A percentile compares a stretch with the other conserved stretches of the same genome.
These are phyloP conservation scores for Stichopus horrens DNA, from an alignment of 53 echinoderm and acorn worm genomes.

Conservation along the genomic window DNA sequence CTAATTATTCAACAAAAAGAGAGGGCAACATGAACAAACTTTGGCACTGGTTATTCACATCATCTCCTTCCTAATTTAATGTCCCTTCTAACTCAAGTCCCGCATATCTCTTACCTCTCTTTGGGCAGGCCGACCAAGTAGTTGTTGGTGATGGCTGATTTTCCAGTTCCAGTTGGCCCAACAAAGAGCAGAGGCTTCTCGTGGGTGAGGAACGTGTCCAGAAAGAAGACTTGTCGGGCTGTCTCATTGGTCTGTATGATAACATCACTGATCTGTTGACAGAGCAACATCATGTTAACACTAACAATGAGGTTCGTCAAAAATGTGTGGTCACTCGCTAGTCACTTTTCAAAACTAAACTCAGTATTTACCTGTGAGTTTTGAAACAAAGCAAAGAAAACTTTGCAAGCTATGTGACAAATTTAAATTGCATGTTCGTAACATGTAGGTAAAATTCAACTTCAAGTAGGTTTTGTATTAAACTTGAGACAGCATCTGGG, in stretches of 20 bases:
- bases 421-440: no score
- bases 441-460: no score
- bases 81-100: no score
- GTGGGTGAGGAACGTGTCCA: conserved; percentile 87
- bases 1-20: no score
- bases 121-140: conserved; percentile 90
- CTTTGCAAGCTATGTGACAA: no score
- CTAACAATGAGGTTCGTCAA: neutral
- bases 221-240: conserved; percentile 86
- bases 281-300: neutral
- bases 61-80: no score
- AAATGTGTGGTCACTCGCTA: neutral
- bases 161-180: conserved; percentile 96
- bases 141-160: conserved; percentile 96
- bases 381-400: no score
- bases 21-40: no score
- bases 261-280: conserved; percentile 79
- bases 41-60: no score
- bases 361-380: neutral
- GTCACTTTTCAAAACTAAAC: neutral
- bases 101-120: conserved; percentile 65
- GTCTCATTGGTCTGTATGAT: conserved; percentile 99
- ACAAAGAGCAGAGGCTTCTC: conserved; percentile 82
- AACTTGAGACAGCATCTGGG: no score
- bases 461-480: no score